These are phyloP conservation scores for Lasius platythorax DNA, from an alignment of 2,888 invertebrate species.

Conservation along the genomic window DNA sequence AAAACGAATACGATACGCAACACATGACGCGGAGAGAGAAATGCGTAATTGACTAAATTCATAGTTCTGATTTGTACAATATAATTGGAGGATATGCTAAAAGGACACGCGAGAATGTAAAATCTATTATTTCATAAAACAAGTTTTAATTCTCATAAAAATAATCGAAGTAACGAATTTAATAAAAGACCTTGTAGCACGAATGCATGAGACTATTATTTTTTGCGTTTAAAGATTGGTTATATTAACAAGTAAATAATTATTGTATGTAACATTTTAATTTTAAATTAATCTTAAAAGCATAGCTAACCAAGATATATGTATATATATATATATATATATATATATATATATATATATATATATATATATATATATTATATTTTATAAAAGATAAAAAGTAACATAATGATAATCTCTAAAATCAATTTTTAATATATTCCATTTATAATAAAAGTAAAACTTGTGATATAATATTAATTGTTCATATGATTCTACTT, in stretches of 20 bases:
- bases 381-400: not conserved
- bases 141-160: constrained; percentile 9
- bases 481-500: not conserved
- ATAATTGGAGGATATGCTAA: not conserved
- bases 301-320: not conserved
- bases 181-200: not conserved
- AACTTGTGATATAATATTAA: not conserved
- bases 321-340: not conserved
- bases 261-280: not conserved
- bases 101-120: not conserved
- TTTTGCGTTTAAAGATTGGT: not conserved
- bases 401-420: not conserved
- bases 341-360: not conserved
- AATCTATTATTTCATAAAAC: constrained; percentile 26
- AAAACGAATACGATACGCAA: constrained; percentile 63
- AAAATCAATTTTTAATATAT: not conserved
- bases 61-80: constrained; percentile 20
- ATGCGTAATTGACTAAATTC: constrained; percentile 42
- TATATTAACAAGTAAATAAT: not conserved
- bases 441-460: not conserved
- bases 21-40: constrained; percentile 24
- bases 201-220: not conserved
- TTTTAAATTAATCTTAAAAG: not conserved
- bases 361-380: not conserved
- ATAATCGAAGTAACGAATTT: not conserved